Evolutionary conservation across 2,797 vertebrate species (phyloP), one percentile per base, ranked within the genome.

Genomic region (Squalus acanthias): DNA sequence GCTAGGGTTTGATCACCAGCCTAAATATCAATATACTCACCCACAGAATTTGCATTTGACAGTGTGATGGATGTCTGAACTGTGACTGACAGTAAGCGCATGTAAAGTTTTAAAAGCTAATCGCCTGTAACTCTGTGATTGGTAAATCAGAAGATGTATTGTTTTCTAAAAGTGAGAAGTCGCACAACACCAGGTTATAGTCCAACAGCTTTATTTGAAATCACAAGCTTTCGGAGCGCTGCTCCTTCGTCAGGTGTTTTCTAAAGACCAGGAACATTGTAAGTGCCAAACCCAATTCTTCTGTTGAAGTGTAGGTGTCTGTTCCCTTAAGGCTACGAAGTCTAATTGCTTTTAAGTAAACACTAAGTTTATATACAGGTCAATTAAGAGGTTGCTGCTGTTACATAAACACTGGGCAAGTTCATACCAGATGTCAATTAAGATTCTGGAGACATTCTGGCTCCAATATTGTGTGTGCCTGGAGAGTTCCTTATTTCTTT

Each of bases 401-500:
- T 93, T 93, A 93, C 8, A 39, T 93, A 93, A 93, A 93, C 91
- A 93, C 63, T 93, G 91, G 65, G 22, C 65, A 69, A 93, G 91
- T 93, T 93, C 65, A 69, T 93, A 93, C 39, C 91, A 46, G 63
- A 93, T 93, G 91, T 17, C 65, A 93, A 69, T 93, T 93, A 93
- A 93, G 91, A 93, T 67, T 93, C 91, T 69, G 91, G 91, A 91
- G 63, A 69, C 91, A 46, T 93, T 93, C 65, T 69, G 91, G 65
- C 91, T 67, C 91, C 91, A 26, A n/a, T 24, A 39, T 69, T 67
- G n/a, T 93, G 20, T 22, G 20, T 24, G 91, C n/a, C 91, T 93
- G n/a, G n/a, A 93, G 91, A 93, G 91, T 46, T 93, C 65, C 20
- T 24, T 93, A 63, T 93, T 93, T 69, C 91, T 69, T 63, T 91